Evolutionary conservation across 2,888 invertebrate genomes (phyloP).

Genomic region (Tiliacea aurago): DNA sequence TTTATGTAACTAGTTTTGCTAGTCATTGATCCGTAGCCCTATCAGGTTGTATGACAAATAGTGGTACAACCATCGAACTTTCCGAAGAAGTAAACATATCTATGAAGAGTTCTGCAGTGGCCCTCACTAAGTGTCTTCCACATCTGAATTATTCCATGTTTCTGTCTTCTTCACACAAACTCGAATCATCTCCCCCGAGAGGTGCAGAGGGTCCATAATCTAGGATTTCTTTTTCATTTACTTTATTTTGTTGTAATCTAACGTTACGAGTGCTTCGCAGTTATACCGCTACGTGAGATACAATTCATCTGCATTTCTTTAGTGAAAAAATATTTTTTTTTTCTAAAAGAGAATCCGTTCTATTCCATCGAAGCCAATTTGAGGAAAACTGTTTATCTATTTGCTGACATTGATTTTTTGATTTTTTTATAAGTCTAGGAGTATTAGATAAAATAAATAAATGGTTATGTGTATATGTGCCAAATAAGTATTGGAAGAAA

Average conservation of each 20-base stretch:
- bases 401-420: constrained; percentile 22
- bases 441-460: constrained; percentile 20
- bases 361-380: constrained; percentile 41
- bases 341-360: constrained; percentile 29
- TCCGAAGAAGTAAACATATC: not conserved
- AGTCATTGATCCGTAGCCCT: not conserved
- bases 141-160: constrained; percentile 31
- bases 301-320: constrained; percentile 54
- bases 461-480: not conserved
- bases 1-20: not conserved
- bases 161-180: not conserved
- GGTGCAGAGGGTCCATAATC: constrained; percentile 31
- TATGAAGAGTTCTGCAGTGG: not conserved
- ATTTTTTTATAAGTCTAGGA: constrained; percentile 16
- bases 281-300: constrained; percentile 55
- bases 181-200: constrained; percentile 32
- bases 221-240: constrained; percentile 41
- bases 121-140: not conserved
- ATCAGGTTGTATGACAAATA: not conserved
- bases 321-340: constrained; percentile 34
- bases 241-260: constrained; percentile 48
- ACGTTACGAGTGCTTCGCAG: constrained; percentile 28
- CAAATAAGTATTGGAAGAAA: constrained; percentile 3
- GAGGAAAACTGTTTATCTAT: constrained; percentile 36
- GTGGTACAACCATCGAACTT: not conserved